Evolutionary conservation across 2,113 vertebrate genomes (phyloP).

Genomic region (Hemiprocne comata): DNA sequence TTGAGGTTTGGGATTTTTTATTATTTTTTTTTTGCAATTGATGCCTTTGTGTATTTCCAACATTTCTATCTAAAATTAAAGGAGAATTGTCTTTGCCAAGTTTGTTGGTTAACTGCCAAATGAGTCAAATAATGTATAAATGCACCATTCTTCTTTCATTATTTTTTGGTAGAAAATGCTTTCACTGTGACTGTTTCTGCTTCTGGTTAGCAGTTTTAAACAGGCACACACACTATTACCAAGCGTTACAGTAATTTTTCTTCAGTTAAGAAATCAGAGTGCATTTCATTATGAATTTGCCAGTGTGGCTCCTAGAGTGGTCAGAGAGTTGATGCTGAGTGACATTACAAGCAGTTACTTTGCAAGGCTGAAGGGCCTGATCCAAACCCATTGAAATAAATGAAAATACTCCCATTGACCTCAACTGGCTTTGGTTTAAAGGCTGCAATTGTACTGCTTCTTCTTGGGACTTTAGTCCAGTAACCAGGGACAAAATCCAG

Average conservation of each 20-base stretch:
- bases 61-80: not conserved
- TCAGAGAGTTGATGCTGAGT: not conserved
- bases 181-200: not conserved
- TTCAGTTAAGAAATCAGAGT: not conserved
- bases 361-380: not conserved
- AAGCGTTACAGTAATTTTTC: not conserved
- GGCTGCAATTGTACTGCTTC: constrained; percentile 14
- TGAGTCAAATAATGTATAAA: not conserved
- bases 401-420: constrained; percentile 49
- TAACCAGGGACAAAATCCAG: not conserved
- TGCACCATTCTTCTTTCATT: not conserved
- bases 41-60: not conserved
- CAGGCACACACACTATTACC: not conserved
- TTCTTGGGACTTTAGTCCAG: not conserved
- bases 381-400: constrained; percentile 45
- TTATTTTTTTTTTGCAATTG: no score
- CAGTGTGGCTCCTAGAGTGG: not conserved
- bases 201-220: not conserved
- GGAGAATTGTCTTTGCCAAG: not conserved
- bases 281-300: constrained; percentile 2
- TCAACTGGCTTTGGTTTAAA: constrained; percentile 42
- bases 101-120: constrained; percentile 5
- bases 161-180: not conserved
- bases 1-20: not conserved
- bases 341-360: constrained; percentile 23